These are phyloP conservation scores for Salarias fasciatus DNA, from an alignment of 2,797 vertebrate genomes.

Conservation along the genomic window DNA sequence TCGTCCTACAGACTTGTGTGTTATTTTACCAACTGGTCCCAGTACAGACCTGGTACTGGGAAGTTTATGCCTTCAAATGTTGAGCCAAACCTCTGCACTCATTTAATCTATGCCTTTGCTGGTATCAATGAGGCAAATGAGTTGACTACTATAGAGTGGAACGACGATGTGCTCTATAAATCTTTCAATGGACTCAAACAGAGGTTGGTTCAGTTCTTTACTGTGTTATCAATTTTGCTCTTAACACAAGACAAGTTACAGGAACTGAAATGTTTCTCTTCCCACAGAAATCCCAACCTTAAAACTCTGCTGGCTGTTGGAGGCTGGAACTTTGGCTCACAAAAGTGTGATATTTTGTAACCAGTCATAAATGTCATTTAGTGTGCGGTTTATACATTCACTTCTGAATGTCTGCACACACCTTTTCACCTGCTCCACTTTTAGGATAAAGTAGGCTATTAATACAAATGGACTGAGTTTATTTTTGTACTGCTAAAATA, in stretches of 20 bases:
- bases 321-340: constrained; percentile 85
- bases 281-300: constrained; percentile 78
- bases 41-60: constrained; percentile 72
- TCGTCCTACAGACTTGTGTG: constrained; percentile 81
- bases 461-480: too few species aligned
- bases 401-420: neutral
- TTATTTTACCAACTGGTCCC: constrained; percentile 88
- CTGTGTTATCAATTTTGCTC: too few species aligned
- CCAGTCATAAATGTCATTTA: neutral
- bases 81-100: constrained; percentile 86
- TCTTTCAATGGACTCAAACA: constrained; percentile 83
- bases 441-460: too few species aligned
- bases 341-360: constrained; percentile 67
- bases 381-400: neutral
- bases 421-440: too few species aligned
- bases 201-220: constrained; percentile 47
- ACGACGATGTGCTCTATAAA: constrained; percentile 79
- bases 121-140: constrained; percentile 73
- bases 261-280: constrained; percentile 1
- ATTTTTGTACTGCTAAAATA: too few species aligned
- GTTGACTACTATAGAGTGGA: constrained; percentile 78
- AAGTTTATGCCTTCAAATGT: constrained; percentile 78
- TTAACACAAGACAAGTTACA: neutral
- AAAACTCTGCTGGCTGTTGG: constrained; percentile 85
- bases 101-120: constrained; percentile 88